These are phyloP conservation scores for Eutolmus rufibarbis DNA, from an alignment of 2,888 invertebrate species.

Conservation along the genomic window DNA sequence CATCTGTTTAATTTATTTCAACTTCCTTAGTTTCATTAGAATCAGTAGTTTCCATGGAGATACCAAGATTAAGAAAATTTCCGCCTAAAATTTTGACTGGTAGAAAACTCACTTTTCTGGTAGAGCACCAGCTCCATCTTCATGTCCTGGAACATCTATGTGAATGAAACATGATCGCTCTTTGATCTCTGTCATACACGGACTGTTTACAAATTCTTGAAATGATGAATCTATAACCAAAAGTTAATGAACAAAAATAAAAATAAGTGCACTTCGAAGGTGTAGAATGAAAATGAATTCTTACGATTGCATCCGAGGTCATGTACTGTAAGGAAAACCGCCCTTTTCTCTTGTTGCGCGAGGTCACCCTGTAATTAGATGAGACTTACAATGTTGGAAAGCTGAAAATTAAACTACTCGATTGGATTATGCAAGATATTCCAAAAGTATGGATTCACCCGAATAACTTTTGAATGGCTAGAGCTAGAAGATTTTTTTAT, in stretches of 20 bases:
- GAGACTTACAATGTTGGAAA: constrained; percentile 37
- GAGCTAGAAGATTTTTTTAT: no score
- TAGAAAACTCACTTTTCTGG: constrained; percentile 71
- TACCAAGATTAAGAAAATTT: neutral
- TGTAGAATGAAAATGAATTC: constrained; percentile 55
- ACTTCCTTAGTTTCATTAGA: neutral
- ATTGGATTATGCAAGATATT: neutral
- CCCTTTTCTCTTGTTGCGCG: constrained; percentile 79
- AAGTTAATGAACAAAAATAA: neutral
- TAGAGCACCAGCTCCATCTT: constrained; percentile 79
- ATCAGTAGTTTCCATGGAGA: neutral
- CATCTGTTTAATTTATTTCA: no score
- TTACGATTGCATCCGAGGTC: constrained; percentile 85
- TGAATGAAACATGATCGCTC: constrained; percentile 87
- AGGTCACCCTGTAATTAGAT: constrained; percentile 74
- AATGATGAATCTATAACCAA: constrained; percentile 74
- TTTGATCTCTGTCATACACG: constrained; percentile 84
- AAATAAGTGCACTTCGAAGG: neutral
- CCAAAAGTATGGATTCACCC: no score
- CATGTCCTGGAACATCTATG: constrained; percentile 86
- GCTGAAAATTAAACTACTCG: neutral
- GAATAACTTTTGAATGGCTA: no score
- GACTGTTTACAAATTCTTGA: constrained; percentile 82
- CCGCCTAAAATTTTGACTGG: neutral
- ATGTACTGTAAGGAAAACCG: constrained; percentile 87